These are phyloP conservation scores for Anhinga anhinga DNA, from an alignment of 2,113 vertebrate species.

Conservation along the genomic window DNA sequence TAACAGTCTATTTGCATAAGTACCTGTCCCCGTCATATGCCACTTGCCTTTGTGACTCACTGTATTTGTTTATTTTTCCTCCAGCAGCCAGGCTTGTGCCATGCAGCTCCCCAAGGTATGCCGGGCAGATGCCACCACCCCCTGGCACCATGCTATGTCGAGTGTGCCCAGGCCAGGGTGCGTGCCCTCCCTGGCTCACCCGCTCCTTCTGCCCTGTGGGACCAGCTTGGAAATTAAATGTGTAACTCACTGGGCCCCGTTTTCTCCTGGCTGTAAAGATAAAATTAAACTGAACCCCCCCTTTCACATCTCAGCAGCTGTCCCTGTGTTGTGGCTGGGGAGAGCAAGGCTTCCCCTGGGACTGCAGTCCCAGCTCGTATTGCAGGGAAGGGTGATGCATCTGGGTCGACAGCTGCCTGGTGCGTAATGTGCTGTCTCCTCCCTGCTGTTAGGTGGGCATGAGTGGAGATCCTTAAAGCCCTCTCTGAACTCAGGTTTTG, in stretches of 20 bases:
- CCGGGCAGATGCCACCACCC: slow-evolving; percentile 34
- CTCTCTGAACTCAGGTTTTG: neutral
- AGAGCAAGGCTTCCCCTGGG: neutral
- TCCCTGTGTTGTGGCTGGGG: neutral
- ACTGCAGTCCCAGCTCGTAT: rapidly evolving
- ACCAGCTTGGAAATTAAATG: neutral
- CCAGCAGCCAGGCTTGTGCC: neutral
- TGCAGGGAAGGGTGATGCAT: neutral
- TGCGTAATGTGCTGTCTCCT: neutral
- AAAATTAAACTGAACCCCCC: neutral
- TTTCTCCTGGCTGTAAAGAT: neutral
- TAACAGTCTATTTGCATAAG: slow-evolving; percentile 65
- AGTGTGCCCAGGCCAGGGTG: neutral
- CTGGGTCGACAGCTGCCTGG: neutral
- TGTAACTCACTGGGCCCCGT: neutral
- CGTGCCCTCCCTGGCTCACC: neutral
- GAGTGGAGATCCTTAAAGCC: neutral
- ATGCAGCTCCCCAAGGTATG: neutral
- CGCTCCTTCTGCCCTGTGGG: neutral
- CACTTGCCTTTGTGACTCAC: slow-evolving; percentile 43
- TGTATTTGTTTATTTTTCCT: slow-evolving; percentile 31
- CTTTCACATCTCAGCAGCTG: neutral
- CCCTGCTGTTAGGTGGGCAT: neutral
- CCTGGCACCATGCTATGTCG: neutral
- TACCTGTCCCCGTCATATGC: slow-evolving; percentile 56